phyloP scores from a whole-genome alignment of 2,797 vertebrate genomes.

The Smutsia temminckii region DNA sequence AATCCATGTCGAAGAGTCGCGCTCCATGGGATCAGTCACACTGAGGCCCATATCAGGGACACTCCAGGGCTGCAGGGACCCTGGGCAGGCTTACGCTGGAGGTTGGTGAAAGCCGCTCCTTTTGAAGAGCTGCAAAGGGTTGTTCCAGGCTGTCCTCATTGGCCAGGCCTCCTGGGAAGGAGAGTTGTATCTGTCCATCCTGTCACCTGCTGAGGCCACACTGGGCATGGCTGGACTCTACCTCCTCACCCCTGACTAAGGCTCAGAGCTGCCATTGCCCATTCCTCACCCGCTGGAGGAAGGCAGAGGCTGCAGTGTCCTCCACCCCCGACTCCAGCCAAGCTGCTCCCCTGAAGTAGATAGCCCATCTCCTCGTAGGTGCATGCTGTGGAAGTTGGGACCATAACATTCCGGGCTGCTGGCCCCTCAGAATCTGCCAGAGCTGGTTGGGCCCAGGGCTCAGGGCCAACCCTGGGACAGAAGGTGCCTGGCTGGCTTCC shows the following conservation, averaged over 20 bases:
- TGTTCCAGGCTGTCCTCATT: not conserved
- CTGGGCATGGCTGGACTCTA: not conserved
- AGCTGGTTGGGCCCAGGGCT: not conserved
- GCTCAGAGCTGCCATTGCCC: not conserved
- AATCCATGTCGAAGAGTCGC: accelerated
- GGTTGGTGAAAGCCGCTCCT: constrained; percentile 44
- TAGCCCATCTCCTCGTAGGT: not conserved
- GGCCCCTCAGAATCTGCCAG: not conserved
- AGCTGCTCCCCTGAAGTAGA: not conserved
- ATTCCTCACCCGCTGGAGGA: too few relatives aligned
- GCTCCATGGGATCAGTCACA: not conserved
- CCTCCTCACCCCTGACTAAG: not conserved
- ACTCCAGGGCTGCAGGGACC: not conserved
- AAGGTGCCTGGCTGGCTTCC: not conserved
- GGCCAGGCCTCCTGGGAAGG: not conserved
- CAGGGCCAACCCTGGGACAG: not conserved
- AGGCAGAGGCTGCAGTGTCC: not conserved
- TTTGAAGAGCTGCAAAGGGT: constrained; percentile 15
- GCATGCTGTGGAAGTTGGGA: not conserved
- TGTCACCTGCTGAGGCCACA: accelerated
- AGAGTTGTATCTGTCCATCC: not conserved
- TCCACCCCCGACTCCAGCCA: not conserved
- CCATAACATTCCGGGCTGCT: not conserved
- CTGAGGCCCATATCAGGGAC: not conserved
- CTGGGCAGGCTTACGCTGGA: constrained; percentile 73